Conservation (phyloP, 2,888 invertebrate species). For the Athalia rosae region DNA sequence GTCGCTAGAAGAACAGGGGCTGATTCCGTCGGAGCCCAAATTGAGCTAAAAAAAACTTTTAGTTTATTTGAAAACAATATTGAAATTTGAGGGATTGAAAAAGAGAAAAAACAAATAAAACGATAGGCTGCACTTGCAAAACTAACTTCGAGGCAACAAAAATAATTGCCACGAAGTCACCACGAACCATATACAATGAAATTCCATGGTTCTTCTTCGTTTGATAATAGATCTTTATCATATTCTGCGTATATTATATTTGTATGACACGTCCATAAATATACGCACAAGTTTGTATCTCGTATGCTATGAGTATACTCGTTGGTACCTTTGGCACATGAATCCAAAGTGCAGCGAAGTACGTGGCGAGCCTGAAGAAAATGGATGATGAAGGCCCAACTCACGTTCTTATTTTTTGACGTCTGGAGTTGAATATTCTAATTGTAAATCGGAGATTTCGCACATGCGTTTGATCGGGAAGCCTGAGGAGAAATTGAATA, state of each 20-base stretch:
- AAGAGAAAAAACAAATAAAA: too few relatives aligned
- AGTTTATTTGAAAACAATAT: not conserved
- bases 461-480: not conserved
- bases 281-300: constrained; percentile 21
- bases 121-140: too few relatives aligned
- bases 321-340: constrained; percentile 29
- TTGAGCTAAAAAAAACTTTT: not conserved
- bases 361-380: constrained; percentile 6
- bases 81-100: not conserved
- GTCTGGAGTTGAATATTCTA: too few relatives aligned
- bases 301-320: constrained; percentile 3
- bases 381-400: too few relatives aligned
- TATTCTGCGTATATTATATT: not conserved
- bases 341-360: constrained; percentile 24
- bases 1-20: constrained; percentile 69
- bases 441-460: too few relatives aligned
- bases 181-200: too few relatives aligned
- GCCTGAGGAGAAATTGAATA: not conserved
- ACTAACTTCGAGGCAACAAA: too few relatives aligned
- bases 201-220: not conserved
- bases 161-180: too few relatives aligned
- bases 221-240: not conserved
- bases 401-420: too few relatives aligned
- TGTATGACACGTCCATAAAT: constrained; percentile 24
- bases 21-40: constrained; percentile 54